Evolutionary conservation across 2,888 invertebrate genomes (phyloP).

Genomic region (Lasioglossum leucozonium): DNA sequence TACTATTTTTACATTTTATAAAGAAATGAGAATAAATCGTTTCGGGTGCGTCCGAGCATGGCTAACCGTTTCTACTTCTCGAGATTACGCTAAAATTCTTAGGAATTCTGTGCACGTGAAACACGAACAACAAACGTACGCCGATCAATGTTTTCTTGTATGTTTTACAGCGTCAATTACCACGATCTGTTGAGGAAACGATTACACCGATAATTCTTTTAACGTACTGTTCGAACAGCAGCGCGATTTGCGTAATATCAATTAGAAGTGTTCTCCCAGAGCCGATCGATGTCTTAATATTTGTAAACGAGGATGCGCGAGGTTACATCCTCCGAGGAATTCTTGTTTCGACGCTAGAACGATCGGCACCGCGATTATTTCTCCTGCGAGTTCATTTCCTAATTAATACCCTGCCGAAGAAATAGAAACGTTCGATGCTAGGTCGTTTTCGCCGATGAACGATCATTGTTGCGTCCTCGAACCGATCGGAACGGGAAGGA

Average conservation of each 20-base stretch:
- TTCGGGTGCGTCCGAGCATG: too few relatives aligned
- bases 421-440: not conserved
- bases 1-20: too few relatives aligned
- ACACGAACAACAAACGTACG: too few relatives aligned
- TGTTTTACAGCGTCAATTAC: too few relatives aligned
- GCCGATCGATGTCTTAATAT: not conserved
- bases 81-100: too few relatives aligned
- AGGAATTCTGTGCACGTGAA: too few relatives aligned
- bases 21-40: too few relatives aligned
- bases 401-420: not conserved
- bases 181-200: too few relatives aligned
- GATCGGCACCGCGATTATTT: not conserved
- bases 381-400: not conserved
- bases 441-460: not conserved
- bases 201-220: too few relatives aligned
- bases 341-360: not conserved
- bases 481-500: not conserved
- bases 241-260: not conserved
- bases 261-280: not conserved
- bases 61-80: too few relatives aligned
- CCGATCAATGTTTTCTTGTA: too few relatives aligned
- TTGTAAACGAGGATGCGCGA: not conserved
- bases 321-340: not conserved
- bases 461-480: not conserved
- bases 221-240: not conserved